Evolutionary conservation across 2,113 vertebrate genomes (phyloP).

Genomic region (Gallinago jamesoni): DNA sequence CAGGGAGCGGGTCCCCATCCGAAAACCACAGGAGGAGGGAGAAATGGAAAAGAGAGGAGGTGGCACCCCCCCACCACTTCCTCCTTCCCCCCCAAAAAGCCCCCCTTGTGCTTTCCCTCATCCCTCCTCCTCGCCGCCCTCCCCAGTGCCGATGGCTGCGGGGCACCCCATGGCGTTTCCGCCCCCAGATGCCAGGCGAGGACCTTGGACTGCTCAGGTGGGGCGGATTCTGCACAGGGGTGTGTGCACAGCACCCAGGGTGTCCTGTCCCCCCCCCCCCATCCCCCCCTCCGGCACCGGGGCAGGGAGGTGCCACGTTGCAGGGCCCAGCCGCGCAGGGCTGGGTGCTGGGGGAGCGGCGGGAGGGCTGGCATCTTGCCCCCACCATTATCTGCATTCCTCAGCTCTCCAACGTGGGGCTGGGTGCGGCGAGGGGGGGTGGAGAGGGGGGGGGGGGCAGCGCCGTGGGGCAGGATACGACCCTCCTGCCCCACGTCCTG

Average conservation of each 20-base stretch:
- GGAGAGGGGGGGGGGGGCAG: neutral
- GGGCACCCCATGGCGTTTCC: fast-evolving
- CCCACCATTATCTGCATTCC: constrained; percentile 60
- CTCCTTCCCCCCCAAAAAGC: neutral
- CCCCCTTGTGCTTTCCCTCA: fast-evolving
- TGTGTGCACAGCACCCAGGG: neutral
- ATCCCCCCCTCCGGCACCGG: neutral
- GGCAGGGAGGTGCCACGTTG: neutral
- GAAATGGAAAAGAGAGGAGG: fast-evolving
- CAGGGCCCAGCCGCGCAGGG: neutral
- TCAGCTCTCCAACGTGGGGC: neutral
- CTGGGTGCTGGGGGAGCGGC: neutral
- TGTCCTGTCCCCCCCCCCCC: no score
- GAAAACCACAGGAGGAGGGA: fast-evolving
- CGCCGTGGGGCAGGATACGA: neutral
- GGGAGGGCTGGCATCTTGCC: constrained; percentile 10
- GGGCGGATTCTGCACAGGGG: neutral
- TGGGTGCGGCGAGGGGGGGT: neutral
- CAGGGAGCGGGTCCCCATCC: neutral
- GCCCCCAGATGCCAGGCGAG: neutral
- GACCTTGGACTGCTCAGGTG: neutral
- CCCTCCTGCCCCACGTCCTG: neutral
- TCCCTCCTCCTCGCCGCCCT: no score
- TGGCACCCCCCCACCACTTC: neutral
- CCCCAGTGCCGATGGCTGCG: neutral